Base-by-base conservation (phyloP, 2,797 vertebrate genomes). In the Crotalus adamanteus region DNA sequence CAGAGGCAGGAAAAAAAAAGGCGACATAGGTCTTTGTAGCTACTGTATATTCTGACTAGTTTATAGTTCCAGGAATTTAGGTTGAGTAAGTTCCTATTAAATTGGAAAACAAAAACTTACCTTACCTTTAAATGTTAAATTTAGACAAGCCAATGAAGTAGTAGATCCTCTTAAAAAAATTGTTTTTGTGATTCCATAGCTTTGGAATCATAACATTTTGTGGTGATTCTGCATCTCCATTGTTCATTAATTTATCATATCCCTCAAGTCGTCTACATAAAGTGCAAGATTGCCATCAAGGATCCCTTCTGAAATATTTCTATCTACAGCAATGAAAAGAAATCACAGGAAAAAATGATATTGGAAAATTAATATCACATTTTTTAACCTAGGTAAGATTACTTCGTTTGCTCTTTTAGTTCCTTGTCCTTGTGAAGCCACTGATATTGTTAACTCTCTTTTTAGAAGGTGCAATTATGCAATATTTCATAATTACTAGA, bases 401-500 rank as follows among this genome's bases (percentile, higher is more conserved):
- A 11, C 4, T 4, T 83, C 2, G 2, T 20, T 86, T 86, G 89
- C 31, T 42, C 0, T 91, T 37, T 1, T 0, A 26, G 25, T 78
- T 92, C 87, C 22, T 61, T 90, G 16, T 78, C 20, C 16, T 42
- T 91, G 1, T 61, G 28, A 61, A 55, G 26, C n/a, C 6, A 20
- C 26, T 2, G 4, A 26, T 9, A 37, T 26, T 22, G 31, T 60
- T 88, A 91, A 42, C 31, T 47, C 28, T 60, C 47, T 53, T 86
- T 88, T 53, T 11, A 53, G 47, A 2, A 11, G 14, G n/a, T 90
- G 26, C 0, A 0, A 0, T 83, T 90, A n/a, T 87, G 11, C 6
- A 8, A 60, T 8, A 18, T 91, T 91, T 94, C 83, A 92, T 91
- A 26, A 55, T 78, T 92, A 92, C 25, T 16, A 56, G 37, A 57